Percentiles rank a stretch among this genome's conserved stretches.
Evolutionary conservation across 37 sponge, comb jelly and placozoan species (phyloP).

Genomic region (Axinella damicornis): DNA sequence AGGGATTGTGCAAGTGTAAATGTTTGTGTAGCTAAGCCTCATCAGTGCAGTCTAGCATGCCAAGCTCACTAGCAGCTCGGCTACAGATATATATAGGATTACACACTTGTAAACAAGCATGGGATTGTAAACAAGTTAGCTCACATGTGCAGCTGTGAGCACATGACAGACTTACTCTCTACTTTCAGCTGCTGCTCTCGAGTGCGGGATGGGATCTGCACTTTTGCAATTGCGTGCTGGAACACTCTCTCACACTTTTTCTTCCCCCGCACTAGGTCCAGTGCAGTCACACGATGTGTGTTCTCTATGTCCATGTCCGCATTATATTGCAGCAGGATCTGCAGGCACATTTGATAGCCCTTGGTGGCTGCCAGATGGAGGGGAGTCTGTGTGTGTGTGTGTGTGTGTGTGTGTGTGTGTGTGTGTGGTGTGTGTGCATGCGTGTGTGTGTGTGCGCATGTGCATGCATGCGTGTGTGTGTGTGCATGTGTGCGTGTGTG

Average conservation of each 20-base stretch:
- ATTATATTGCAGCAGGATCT: slow-evolving; percentile 61
- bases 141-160: too few relatives aligned
- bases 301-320: slow-evolving; percentile 42
- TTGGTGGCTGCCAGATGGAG: slow-evolving; percentile 74
- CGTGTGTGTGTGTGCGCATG: not conserved
- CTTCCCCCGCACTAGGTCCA: slow-evolving; percentile 59
- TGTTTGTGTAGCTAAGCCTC: too few relatives aligned
- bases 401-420: slow-evolving; percentile 1
- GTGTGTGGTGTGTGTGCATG: not conserved
- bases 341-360: slow-evolving; percentile 52
- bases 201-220: slow-evolving; percentile 48
- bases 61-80: too few relatives aligned
- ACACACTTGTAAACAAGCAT: too few relatives aligned
- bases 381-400: slow-evolving; percentile 66
- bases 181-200: slow-evolving; percentile 40
- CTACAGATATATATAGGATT: too few relatives aligned
- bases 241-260: slow-evolving; percentile 51
- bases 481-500: slow-evolving; percentile 18
- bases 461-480: slow-evolving; percentile 3
- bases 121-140: not conserved
- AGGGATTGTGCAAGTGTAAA: too few relatives aligned
- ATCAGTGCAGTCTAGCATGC: too few relatives aligned
- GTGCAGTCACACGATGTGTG: slow-evolving; percentile 39
- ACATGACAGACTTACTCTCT: slow-evolving; percentile 27
- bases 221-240: slow-evolving; percentile 41